Percentiles rank a stretch among this genome's conserved stretches.
Conservation (phyloP, 30 jellyfish, hydroid and myxozoan species). For the Turritopsis rubra region DNA sequence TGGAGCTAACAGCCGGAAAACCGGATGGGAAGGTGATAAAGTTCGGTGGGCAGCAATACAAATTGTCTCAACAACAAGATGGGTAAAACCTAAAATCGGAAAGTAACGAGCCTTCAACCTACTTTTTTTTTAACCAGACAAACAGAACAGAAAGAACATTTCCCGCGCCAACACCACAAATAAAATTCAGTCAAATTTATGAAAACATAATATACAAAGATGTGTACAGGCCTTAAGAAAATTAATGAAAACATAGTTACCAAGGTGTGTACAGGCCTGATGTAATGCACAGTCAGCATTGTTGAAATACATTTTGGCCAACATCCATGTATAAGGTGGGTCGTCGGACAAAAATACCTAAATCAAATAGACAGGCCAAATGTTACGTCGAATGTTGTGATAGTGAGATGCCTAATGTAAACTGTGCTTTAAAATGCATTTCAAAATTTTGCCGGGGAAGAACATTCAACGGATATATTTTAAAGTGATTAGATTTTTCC, state of each 20-base stretch:
- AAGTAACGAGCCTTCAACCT: too few relatives aligned
- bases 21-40: slow-evolving; percentile 94
- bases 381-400: not conserved
- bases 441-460: too few relatives aligned
- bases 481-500: too few relatives aligned
- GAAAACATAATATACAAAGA: not conserved
- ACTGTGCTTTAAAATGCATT: not conserved
- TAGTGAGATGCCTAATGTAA: not conserved
- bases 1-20: slow-evolving; percentile 85
- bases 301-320: slow-evolving; percentile 50
- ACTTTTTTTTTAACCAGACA: too few relatives aligned
- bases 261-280: slow-evolving; percentile 90
- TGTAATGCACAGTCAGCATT: slow-evolving; percentile 49
- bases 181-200: not conserved
- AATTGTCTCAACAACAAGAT: slow-evolving; percentile 70
- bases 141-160: not conserved
- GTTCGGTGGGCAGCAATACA: slow-evolving; percentile 80
- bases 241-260: slow-evolving; percentile 36
- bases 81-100: slow-evolving; percentile 80
- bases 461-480: too few relatives aligned
- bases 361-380: not conserved
- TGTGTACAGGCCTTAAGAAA: too few relatives aligned
- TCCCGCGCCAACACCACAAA: too few relatives aligned
- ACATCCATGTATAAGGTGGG: slow-evolving; percentile 54
- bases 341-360: slow-evolving; percentile 46